phyloP scores from a whole-genome alignment of 2,888 invertebrate species.

The Parochlus steinenii region DNA sequence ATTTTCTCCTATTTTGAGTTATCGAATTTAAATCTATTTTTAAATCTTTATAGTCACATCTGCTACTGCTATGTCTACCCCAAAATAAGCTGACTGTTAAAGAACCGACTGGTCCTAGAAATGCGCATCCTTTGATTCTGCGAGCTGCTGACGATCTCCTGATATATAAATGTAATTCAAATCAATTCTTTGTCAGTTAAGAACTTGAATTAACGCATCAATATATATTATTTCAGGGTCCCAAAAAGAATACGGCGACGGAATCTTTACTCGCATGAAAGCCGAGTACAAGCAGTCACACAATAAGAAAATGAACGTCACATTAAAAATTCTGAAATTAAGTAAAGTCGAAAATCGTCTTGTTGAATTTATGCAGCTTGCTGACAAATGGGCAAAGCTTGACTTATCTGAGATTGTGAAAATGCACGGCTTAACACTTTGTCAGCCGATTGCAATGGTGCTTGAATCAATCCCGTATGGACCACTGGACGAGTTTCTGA shows the following conservation, averaged over 20 bases:
- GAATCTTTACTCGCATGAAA: constrained; percentile 48
- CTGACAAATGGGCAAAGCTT: constrained; percentile 62
- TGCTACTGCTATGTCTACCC: constrained; percentile 27
- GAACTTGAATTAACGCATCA: too few relatives aligned
- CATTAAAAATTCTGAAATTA: constrained; percentile 59
- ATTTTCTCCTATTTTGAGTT: constrained; percentile 13
- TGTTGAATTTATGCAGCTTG: constrained; percentile 58
- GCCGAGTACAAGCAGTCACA: constrained; percentile 63
- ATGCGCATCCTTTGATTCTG: constrained; percentile 1
- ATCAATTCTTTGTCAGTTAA: too few relatives aligned
- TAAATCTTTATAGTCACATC: constrained; percentile 20
- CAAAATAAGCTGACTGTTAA: constrained; percentile 25
- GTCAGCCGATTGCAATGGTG: constrained; percentile 62
- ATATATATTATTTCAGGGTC: too few relatives aligned
- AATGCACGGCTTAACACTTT: constrained; percentile 59
- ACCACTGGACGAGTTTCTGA: constrained; percentile 44
- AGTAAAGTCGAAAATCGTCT: constrained; percentile 43
- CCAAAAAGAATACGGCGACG: constrained; percentile 24
- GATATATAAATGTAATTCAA: constrained; percentile 6
- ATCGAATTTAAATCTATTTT: too few relatives aligned
- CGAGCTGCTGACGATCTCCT: constrained; percentile 2
- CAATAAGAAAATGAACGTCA: constrained; percentile 59
- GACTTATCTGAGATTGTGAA: constrained; percentile 61
- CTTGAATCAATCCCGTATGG: constrained; percentile 66
- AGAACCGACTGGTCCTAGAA: constrained; percentile 26